Percentiles rank a stretch among this genome's conserved stretches.
Conservation (phyloP, 2,113 vertebrate genomes). For the Corythoichthys intestinalis region DNA sequence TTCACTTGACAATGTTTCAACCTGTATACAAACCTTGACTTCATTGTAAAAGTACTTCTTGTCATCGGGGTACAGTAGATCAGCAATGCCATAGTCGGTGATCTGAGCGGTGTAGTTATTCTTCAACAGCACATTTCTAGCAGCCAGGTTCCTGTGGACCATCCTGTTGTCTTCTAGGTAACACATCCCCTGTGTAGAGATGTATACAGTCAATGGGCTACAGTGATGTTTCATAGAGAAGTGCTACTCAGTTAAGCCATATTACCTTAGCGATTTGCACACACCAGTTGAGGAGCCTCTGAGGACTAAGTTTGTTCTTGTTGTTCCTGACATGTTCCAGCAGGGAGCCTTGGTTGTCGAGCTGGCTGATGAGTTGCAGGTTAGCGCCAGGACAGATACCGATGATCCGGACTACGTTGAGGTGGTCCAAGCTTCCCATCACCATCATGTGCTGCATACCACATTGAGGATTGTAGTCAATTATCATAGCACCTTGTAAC, state of each 20-base stretch:
- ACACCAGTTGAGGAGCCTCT: constrained; percentile 94
- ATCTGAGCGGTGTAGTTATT: constrained; percentile 86
- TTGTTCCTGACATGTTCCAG: constrained; percentile 82
- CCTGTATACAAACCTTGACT: constrained; percentile 74
- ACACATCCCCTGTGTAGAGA: constrained; percentile 83
- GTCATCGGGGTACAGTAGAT: constrained; percentile 87
- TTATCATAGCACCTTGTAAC: neutral
- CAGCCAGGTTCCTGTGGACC: constrained; percentile 89
- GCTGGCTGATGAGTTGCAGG: constrained; percentile 85
- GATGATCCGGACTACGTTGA: constrained; percentile 81
- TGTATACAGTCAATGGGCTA: neutral
- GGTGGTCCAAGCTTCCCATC: constrained; percentile 85
- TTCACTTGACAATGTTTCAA: neutral
- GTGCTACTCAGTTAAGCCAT: neutral
- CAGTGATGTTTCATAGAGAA: neutral
- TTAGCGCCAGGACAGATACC: constrained; percentile 84
- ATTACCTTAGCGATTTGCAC: constrained; percentile 94
- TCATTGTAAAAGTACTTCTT: constrained; percentile 89
- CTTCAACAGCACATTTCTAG: constrained; percentile 78
- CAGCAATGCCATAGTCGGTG: constrained; percentile 88
- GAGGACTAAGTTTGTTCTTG: constrained; percentile 75
- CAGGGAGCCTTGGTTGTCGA: constrained; percentile 82
- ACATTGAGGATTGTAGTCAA: neutral
- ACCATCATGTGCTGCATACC: constrained; percentile 82
- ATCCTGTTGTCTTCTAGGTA: constrained; percentile 91